Evolutionary conservation across 2,113 vertebrate species (phyloP).

Genomic region (Corydoras maculifer): DNA sequence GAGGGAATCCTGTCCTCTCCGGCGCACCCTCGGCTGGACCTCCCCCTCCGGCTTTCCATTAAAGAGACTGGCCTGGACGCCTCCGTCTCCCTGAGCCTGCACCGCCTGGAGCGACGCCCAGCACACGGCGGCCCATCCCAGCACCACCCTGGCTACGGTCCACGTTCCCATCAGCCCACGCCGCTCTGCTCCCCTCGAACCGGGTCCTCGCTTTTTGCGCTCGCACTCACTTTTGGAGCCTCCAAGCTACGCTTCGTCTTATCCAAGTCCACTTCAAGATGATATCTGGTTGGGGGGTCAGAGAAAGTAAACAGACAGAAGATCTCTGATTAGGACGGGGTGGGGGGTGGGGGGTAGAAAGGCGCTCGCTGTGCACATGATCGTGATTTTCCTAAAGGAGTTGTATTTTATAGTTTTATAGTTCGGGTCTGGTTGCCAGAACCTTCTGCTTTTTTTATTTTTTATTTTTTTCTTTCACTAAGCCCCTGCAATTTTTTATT

Average conservation of each 20-base stretch:
- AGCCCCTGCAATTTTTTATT: too few species aligned
- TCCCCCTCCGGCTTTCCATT: slow-evolving; percentile 64
- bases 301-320: slow-evolving; percentile 1
- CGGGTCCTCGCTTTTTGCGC: slow-evolving; percentile 18
- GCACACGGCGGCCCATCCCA: slow-evolving; percentile 70
- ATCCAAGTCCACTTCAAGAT: slow-evolving; percentile 53
- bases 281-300: slow-evolving; percentile 43
- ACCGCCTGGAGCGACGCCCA: slow-evolving; percentile 49
- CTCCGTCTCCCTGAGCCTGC: slow-evolving; percentile 60
- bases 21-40: slow-evolving; percentile 65
- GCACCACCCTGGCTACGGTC: slow-evolving; percentile 71
- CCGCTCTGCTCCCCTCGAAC: slow-evolving; percentile 42
- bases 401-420: background rate
- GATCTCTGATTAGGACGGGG: slow-evolving; percentile 27
- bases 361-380: background rate
- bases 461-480: background rate
- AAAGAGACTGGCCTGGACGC: slow-evolving; percentile 69
- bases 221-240: slow-evolving; percentile 41
- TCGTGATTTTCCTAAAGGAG: background rate
- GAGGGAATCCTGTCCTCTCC: slow-evolving; percentile 77
- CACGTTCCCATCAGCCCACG: slow-evolving; percentile 63
- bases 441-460: background rate
- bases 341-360: background rate
- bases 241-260: slow-evolving; percentile 28
- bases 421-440: too few species aligned